Percentiles rank a stretch among this genome's conserved stretches.
These are phyloP conservation scores for Osmerus eperlanus DNA, from an alignment of 2,113 vertebrate species.

Conservation along the genomic window DNA sequence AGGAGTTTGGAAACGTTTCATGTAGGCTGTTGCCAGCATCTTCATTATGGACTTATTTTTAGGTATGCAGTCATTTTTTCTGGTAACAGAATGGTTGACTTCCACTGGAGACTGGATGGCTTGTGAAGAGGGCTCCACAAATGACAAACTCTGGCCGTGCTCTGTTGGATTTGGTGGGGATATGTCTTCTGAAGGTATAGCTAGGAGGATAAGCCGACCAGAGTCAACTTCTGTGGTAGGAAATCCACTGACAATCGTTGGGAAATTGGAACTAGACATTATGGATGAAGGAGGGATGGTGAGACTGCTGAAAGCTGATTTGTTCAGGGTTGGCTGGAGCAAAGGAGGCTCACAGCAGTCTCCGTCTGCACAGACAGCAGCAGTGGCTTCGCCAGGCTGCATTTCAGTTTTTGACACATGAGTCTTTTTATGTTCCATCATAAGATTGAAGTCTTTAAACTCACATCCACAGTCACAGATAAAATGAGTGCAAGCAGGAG, in stretches of 20 bases:
- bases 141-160: constrained; percentile 11
- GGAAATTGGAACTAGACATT: neutral
- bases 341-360: neutral
- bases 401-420: constrained; percentile 37
- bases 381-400: too few relatives aligned
- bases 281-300: neutral
- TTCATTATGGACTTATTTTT: constrained; percentile 63
- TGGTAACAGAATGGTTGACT: constrained; percentile 15
- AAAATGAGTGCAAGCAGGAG: constrained; percentile 47
- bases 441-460: constrained; percentile 55
- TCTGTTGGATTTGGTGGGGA: constrained; percentile 18
- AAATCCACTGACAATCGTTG: constrained; percentile 7
- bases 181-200: constrained; percentile 29
- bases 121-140: constrained; percentile 12
- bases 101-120: constrained; percentile 25
- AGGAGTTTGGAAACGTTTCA: constrained; percentile 39
- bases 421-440: constrained; percentile 63
- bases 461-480: constrained; percentile 68
- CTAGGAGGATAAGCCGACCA: constrained; percentile 30
- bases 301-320: constrained; percentile 25
- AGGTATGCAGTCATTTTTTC: constrained; percentile 17
- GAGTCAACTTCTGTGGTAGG: constrained; percentile 27
- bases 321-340: constrained; percentile 15
- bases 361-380: too few relatives aligned
- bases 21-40: constrained; percentile 69